Percentiles rank a stretch among this genome's conserved stretches.
Conservation (phyloP, 92 coral and sea anemone genomes). For the Diadumene lineata region DNA sequence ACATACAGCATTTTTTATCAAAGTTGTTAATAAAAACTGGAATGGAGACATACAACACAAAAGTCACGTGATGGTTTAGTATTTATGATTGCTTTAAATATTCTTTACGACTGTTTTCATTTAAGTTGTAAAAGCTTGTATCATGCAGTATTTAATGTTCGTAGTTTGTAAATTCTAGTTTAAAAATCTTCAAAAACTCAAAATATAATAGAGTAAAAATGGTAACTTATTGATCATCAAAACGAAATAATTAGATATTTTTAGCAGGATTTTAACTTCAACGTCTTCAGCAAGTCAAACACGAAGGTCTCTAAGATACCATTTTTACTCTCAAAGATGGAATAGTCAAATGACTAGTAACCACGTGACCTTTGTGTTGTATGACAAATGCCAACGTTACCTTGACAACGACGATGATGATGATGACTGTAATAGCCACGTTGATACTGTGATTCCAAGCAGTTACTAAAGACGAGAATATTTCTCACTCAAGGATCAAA, state of each 20-base stretch:
- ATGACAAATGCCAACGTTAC: background rate
- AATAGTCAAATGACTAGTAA: background rate
- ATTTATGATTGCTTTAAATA: too few relatives aligned
- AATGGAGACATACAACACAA: background rate
- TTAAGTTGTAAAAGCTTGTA: too few relatives aligned
- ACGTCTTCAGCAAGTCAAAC: background rate
- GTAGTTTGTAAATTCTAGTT: too few relatives aligned
- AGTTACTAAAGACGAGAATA: constrained; percentile 11
- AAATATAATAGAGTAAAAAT: too few relatives aligned
- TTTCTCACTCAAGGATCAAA: background rate
- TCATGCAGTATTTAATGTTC: too few relatives aligned
- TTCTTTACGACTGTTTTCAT: too few relatives aligned
- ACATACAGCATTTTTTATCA: background rate
- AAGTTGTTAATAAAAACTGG: background rate
- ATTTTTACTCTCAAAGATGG: background rate
- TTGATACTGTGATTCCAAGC: constrained; percentile 6
- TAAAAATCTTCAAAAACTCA: too few relatives aligned
- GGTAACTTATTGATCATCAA: background rate
- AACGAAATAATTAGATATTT: too few relatives aligned
- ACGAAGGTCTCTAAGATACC: background rate
- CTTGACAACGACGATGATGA: background rate
- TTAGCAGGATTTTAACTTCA: background rate
- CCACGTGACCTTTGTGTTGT: background rate
- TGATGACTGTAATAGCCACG: background rate
- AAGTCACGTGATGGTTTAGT: background rate